phyloP scores from a whole-genome alignment of 2,888 invertebrate genomes.

The Spisula solida region DNA sequence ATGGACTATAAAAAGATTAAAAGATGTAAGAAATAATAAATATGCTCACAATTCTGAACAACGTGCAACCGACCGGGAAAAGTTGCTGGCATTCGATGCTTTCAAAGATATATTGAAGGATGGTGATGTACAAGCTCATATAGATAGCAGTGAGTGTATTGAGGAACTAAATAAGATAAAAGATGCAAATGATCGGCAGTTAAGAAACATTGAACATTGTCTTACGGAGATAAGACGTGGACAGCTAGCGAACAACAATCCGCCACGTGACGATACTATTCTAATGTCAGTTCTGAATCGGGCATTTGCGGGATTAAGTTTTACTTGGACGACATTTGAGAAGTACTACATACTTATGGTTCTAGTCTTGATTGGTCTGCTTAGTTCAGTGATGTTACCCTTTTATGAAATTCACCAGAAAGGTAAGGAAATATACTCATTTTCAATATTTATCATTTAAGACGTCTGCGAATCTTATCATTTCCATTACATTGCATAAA shows the following conservation, averaged over 20 bases:
- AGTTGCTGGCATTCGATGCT: constrained; percentile 26
- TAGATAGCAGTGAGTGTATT: constrained; percentile 6
- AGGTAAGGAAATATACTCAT: not conserved
- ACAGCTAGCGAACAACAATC: not conserved
- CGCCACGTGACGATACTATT: too few species aligned
- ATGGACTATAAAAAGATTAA: not conserved
- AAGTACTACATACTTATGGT: not conserved
- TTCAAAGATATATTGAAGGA: constrained; percentile 27
- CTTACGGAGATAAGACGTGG: not conserved
- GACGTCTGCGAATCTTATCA: too few species aligned
- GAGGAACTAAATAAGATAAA: not conserved
- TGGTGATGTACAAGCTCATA: not conserved
- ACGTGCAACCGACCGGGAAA: constrained; percentile 10
- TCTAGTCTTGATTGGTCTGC: not conserved
- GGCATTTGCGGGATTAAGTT: not conserved
- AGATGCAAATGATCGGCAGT: not conserved
- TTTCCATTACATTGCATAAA: too few species aligned
- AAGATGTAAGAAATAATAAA: constrained; percentile 22
- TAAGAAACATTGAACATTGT: not conserved
- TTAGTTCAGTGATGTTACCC: not conserved
- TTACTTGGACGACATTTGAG: not conserved
- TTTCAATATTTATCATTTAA: too few species aligned
- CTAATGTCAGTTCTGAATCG: not conserved
- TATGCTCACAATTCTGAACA: constrained; percentile 24
- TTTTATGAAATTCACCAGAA: not conserved